Percentiles rank a stretch among this genome's conserved stretches.
Evolutionary conservation across 2,113 vertebrate genomes (phyloP).

Genomic region (Stictonetta naevosa): DNA sequence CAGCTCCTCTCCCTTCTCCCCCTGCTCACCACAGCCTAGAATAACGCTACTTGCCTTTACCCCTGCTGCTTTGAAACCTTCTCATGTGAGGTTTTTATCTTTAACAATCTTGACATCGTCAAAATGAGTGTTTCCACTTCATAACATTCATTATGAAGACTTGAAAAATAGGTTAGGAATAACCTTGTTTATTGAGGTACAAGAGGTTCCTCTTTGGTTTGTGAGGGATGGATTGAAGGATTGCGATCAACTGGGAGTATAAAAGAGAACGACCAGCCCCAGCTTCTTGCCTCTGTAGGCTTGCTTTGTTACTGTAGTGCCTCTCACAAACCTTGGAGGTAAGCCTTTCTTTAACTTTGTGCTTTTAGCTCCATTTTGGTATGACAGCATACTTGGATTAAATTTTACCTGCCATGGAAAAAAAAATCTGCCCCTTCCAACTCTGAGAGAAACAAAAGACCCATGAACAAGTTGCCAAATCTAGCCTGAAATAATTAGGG

Average conservation of each 20-base stretch:
- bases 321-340: not conserved
- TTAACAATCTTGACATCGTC: not conserved
- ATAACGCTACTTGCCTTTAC: not conserved
- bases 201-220: not conserved
- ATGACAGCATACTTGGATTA: not conserved
- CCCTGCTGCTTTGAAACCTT: not conserved
- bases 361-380: not conserved
- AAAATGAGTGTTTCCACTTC: not conserved
- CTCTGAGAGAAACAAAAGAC: not conserved
- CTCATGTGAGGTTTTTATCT: rapidly evolving
- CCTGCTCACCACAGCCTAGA: not conserved
- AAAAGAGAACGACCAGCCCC: rapidly evolving
- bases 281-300: not conserved
- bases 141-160: rapidly evolving
- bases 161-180: not conserved
- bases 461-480: not conserved
- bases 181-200: rapidly evolving
- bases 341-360: not conserved
- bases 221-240: not conserved
- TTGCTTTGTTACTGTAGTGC: not conserved
- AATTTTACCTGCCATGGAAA: not conserved
- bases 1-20: conserved; percentile 3
- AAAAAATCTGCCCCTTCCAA: not conserved
- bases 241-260: not conserved
- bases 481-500: not conserved